Percentiles rank a stretch among this genome's conserved stretches.
Conservation (phyloP, 2,797 vertebrate species). For the Poecilia picta region DNA sequence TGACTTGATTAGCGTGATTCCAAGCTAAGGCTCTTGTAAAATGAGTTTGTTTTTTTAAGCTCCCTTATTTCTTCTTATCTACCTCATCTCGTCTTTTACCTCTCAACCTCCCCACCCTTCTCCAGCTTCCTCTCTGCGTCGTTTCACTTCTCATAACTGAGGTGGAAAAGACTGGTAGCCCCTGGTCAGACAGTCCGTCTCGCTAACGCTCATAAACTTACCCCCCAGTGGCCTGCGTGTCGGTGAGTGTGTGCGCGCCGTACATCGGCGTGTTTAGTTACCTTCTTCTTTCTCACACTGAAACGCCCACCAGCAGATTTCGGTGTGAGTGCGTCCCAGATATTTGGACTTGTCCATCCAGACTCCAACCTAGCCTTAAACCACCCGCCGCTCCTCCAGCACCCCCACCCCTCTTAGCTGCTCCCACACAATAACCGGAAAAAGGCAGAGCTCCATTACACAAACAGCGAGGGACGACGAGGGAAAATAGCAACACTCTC, state of each 20-base stretch:
- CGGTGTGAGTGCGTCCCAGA: slow-evolving; percentile 50
- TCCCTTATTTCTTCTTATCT: not conserved
- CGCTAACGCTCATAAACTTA: slow-evolving; percentile 9
- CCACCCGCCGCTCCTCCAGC: not conserved
- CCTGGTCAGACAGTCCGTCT: slow-evolving; percentile 22
- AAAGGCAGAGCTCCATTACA: slow-evolving; percentile 76
- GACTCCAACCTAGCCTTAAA: slow-evolving; percentile 43
- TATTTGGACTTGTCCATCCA: slow-evolving; percentile 55
- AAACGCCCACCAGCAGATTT: slow-evolving; percentile 49
- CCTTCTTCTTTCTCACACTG: slow-evolving; percentile 31
- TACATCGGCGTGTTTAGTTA: slow-evolving; percentile 19
- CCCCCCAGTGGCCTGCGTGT: slow-evolving; percentile 16
- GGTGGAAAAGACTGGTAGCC: slow-evolving; percentile 22
- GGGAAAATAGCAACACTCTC: slow-evolving; percentile 75
- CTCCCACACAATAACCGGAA: slow-evolving; percentile 83
- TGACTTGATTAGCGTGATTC: slow-evolving; percentile 43
- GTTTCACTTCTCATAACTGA: slow-evolving; percentile 42
- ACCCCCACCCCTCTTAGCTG: slow-evolving; percentile 16
- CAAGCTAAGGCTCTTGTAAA: slow-evolving; percentile 4
- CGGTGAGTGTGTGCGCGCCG: slow-evolving; percentile 7
- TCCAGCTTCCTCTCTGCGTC: slow-evolving; percentile 29
- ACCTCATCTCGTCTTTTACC: slow-evolving; percentile 26
- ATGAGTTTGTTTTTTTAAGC: not conserved
- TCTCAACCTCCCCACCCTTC: slow-evolving; percentile 22
- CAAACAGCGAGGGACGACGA: slow-evolving; percentile 64